phyloP scores from a whole-genome alignment of 2,797 vertebrate species.

The Hemibagrus guttatus region DNA sequence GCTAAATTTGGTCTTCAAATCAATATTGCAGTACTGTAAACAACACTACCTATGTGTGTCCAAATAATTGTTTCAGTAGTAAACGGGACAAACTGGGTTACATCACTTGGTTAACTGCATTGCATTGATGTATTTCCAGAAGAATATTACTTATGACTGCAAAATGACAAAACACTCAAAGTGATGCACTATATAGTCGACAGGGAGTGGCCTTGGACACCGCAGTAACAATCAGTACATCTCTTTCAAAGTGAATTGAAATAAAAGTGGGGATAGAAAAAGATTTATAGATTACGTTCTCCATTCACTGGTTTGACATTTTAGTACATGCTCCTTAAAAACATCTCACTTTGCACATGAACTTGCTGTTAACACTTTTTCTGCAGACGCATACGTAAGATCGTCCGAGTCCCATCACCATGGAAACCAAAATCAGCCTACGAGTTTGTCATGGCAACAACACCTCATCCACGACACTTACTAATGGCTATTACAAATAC shows the following conservation, averaged over 20 bases:
- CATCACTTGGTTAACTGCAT: background rate
- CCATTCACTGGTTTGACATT: background rate
- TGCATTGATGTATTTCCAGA: background rate
- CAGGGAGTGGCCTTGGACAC: background rate
- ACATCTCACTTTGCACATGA: background rate
- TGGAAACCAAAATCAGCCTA: slow-evolving; percentile 55
- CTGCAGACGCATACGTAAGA: background rate
- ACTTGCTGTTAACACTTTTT: background rate
- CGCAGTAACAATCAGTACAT: background rate
- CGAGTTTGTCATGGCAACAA: slow-evolving; percentile 60
- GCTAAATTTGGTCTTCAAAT: background rate
- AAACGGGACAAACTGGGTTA: background rate
- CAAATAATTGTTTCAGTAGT: background rate
- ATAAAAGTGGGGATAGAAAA: background rate
- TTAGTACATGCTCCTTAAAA: background rate
- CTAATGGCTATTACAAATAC: background rate
- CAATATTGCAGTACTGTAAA: background rate
- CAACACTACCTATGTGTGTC: background rate
- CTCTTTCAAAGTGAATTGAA: background rate
- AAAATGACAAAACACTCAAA: background rate
- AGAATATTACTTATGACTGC: background rate
- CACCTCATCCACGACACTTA: slow-evolving; percentile 1
- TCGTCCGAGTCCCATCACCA: slow-evolving; percentile 42
- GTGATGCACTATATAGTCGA: background rate
- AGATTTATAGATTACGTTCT: background rate